These are phyloP conservation scores for Malurus leucopterus DNA, from an alignment of 2,797 vertebrate species.

Conservation along the genomic window DNA sequence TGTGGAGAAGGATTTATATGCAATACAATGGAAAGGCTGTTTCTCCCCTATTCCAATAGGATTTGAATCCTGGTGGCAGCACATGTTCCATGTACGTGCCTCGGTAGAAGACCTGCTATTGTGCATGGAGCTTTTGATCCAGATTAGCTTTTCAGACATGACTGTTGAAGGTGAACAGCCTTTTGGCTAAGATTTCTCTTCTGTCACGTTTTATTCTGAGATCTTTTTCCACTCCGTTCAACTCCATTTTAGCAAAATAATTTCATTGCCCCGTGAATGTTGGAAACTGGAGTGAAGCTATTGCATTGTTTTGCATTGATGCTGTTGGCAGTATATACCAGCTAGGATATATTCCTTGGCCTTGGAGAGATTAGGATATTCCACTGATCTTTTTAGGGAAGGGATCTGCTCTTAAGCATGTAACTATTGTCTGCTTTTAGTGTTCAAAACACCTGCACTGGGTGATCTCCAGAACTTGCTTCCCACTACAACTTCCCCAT, in stretches of 20 bases:
- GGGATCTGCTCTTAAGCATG: not conserved
- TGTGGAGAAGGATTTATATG: not conserved
- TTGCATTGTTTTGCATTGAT: not conserved
- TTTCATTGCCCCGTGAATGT: not conserved
- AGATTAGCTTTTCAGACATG: not conserved
- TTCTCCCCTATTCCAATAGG: not conserved
- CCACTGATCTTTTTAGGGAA: not conserved
- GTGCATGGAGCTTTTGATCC: not conserved
- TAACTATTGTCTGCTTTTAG: not conserved
- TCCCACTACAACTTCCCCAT: not conserved
- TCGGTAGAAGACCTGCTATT: not conserved
- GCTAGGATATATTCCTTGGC: not conserved
- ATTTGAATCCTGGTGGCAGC: not conserved
- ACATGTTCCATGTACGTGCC: no score
- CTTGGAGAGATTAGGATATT: not conserved
- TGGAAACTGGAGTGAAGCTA: not conserved
- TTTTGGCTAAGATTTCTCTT: not conserved
- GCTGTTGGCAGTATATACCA: not conserved
- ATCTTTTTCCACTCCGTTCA: not conserved
- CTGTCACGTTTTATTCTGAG: not conserved
- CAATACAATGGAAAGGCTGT: not conserved
- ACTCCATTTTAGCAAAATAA: not conserved
- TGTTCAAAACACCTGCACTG: not conserved
- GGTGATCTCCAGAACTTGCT: not conserved
- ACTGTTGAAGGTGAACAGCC: not conserved